These are phyloP conservation scores for Nicator chloris DNA, from an alignment of 2,113 vertebrate genomes.

Conservation along the genomic window DNA sequence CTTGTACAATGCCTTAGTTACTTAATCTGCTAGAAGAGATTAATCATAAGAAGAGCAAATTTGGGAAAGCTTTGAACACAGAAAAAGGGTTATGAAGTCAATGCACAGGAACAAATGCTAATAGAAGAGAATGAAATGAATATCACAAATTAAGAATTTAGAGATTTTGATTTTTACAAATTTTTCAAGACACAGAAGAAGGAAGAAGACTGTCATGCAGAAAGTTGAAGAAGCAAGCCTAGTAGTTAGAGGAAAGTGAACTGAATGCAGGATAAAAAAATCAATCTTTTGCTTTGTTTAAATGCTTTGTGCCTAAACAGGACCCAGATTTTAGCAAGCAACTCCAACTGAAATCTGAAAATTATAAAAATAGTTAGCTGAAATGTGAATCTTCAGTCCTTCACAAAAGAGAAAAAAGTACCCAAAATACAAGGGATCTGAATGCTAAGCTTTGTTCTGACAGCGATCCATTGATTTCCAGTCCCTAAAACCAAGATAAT, in stretches of 20 bases:
- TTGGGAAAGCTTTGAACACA: background rate
- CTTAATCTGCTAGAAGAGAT: background rate
- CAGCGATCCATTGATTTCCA: conserved; percentile 24
- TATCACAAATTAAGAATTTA: background rate
- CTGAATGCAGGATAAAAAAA: background rate
- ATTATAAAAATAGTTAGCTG: background rate
- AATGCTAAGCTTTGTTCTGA: background rate
- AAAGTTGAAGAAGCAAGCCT: background rate
- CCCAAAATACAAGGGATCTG: background rate
- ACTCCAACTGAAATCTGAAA: background rate
- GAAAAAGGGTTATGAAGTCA: background rate
- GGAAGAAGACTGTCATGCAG: background rate
- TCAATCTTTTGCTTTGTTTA: background rate
- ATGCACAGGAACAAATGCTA: background rate
- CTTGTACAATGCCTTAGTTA: background rate
- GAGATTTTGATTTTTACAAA: background rate
- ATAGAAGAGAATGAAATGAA: background rate
- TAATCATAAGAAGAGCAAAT: background rate
- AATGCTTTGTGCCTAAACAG: background rate
- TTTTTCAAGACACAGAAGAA: background rate
- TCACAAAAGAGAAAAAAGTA: background rate
- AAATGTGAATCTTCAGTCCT: background rate
- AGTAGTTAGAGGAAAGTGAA: background rate
- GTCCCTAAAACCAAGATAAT: background rate
- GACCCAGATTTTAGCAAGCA: background rate